Percentiles rank a stretch among this genome's conserved stretches.
phyloP scores from a whole-genome alignment of 2,113 vertebrate species.

The cat (Felis catus) region F.catus_Fca126_mat1.0 CM031421.1:111653501-111654000 shows the following conservation, averaged over 20 bases:
- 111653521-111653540: background rate
- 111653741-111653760: too few relatives aligned
- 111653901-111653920: background rate
- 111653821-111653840: fast-evolving
- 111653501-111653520: fast-evolving
- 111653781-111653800: fast-evolving
- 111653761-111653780: fast-evolving
- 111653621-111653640: background rate
- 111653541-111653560: background rate
- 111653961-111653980: background rate
- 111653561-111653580: too few relatives aligned
- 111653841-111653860: background rate
- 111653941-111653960: background rate
- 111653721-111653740: fast-evolving
- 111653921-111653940: background rate
- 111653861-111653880: fast-evolving
- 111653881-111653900: fast-evolving
- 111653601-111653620: fast-evolving
- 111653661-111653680: background rate
- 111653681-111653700: fast-evolving
- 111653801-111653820: fast-evolving
- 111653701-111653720: fast-evolving
- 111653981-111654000: background rate
- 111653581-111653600: too few relatives aligned
- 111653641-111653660: background rate